Conservation (phyloP, 2,888 invertebrate genomes). For the Aphidius colemani region DNA sequence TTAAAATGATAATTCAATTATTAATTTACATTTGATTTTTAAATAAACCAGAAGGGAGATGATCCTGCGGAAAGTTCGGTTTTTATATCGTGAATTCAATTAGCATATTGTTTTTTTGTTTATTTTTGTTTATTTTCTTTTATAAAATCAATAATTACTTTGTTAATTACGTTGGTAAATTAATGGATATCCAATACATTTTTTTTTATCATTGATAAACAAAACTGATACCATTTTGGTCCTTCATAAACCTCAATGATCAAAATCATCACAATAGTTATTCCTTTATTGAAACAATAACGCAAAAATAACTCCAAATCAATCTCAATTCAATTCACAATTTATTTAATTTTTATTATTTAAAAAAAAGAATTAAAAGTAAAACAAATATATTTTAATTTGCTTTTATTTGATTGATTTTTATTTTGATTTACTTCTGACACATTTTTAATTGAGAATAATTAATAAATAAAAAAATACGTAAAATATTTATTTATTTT, state of each 20-base stretch:
- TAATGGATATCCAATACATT: constrained; percentile 6
- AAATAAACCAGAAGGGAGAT: constrained; percentile 25
- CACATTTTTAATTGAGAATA: constrained; percentile 9
- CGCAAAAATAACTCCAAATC: constrained; percentile 4
- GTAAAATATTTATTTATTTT: not conserved
- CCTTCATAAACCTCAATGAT: constrained; percentile 2
- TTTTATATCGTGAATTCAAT: constrained; percentile 17
- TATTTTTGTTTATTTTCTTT: constrained; percentile 24
- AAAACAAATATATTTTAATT: constrained; percentile 1
- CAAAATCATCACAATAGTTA: not conserved
- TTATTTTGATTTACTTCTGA: constrained; percentile 16
- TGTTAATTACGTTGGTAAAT: constrained; percentile 7
- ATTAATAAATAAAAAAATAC: not conserved
- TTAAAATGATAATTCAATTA: not conserved
- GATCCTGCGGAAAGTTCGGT: constrained; percentile 25
- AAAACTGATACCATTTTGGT: constrained; percentile 6
- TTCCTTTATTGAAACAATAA: constrained; percentile 17
- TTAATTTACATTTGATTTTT: not conserved
- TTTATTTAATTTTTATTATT: too few relatives aligned
- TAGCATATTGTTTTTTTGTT: too few relatives aligned
- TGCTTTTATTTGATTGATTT: constrained; percentile 1
- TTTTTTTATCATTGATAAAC: constrained; percentile 9
- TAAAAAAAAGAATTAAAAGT: too few relatives aligned
- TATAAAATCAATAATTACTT: constrained; percentile 19
- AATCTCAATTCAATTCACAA: constrained; percentile 9